Evolutionary conservation across 2,888 invertebrate genomes (phyloP), one percentile per base, ranked within the genome.

Genomic region (Pristionchus fissidentatus): DNA sequence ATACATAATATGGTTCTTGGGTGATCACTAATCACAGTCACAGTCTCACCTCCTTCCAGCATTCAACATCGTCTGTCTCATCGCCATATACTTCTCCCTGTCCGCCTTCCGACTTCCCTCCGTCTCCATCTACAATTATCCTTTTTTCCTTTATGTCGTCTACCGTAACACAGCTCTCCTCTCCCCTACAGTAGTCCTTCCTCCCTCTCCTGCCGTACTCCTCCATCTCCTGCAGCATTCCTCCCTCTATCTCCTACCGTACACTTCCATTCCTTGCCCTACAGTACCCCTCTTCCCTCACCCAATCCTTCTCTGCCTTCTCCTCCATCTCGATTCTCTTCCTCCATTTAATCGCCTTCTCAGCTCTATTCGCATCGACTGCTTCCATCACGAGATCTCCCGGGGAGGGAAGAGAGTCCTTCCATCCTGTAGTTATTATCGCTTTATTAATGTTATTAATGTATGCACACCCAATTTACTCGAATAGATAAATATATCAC

Each of bases 301-400:
- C 89, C 91, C 91, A 89, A 62, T 90, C 90, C 32, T 84, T 66
- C 75, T 94, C 93, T 73, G 95, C 89, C 92, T 95, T 96, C 86
- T 95, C 94, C 60, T 93, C 93, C 93, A 94, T 94, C 55, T 94
- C 93, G 89, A 95, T 94, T 22, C 93, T 93, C 89, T 95, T 93
- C 0, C 97, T 94, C 92, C 94, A 95, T 66, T 94, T 94, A 86
- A 96, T 93, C 5, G 95, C 95, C 85, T 95, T 95, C 85, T 94
- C 94, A 93, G 94, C 95, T 94, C 85, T 73, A 52, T 85, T 86
- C 75, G 96, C 96, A 1, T 66, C 81, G 5, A 15, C 7, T 66
- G 81, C 81, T 35, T 81, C 81, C 46, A 97, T 93, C 52, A 98
- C 95, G 81, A 95, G 94, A 88, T 97, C 97, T 0, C 99, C 99